Percentiles rank a stretch among this genome's conserved stretches.
phyloP scores from a whole-genome alignment of 2,113 vertebrate species.

The Octodon degus region DNA sequence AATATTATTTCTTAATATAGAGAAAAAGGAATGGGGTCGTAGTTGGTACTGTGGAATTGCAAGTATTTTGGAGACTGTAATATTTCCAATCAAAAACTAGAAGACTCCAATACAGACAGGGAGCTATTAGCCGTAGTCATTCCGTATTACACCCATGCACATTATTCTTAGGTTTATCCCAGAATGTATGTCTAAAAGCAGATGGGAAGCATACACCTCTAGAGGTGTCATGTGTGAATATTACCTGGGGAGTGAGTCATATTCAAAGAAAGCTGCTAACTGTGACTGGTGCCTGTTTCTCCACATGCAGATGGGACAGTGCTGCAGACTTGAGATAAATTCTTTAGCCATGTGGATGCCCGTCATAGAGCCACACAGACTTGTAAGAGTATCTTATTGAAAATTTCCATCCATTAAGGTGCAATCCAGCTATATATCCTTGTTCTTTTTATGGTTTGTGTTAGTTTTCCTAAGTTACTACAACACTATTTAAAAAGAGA shows the following conservation, averaged over 20 bases:
- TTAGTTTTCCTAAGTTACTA: constrained; percentile 80
- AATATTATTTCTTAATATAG: neutral
- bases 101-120: neutral
- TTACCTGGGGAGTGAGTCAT: neutral
- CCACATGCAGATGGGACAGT: neutral
- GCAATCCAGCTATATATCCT: constrained; percentile 70
- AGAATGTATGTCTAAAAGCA: neutral
- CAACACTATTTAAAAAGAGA: constrained; percentile 81
- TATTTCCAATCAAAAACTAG: neutral
- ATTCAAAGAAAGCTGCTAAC: neutral
- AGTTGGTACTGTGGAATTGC: neutral
- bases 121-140: neutral
- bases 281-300: neutral
- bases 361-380: neutral
- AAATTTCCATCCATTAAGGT: constrained; percentile 70
- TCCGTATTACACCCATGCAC: neutral
- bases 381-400: constrained; percentile 49
- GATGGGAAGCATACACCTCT: neutral
- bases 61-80: neutral
- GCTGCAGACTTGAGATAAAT: neutral
- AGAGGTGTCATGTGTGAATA: neutral
- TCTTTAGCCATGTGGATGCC: neutral
- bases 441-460: constrained; percentile 66
- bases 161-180: neutral
- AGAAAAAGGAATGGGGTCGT: neutral